A percentile compares a stretch with the other conserved stretches of the same genome.
phyloP scores from a whole-genome alignment of 2,113 vertebrate species.

The Odocoileus virginianus region DNA sequence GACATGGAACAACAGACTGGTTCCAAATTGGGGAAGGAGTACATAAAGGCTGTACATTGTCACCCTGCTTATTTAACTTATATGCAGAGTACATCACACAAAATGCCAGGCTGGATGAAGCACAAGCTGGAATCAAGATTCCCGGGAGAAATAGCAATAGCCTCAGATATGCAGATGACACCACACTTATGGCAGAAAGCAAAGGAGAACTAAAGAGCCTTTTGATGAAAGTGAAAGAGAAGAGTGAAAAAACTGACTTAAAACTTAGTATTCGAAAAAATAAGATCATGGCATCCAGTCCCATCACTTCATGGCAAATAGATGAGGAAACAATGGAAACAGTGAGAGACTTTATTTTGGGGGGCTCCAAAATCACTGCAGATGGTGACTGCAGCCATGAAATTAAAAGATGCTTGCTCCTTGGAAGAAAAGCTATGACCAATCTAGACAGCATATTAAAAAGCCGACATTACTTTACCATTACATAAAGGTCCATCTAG shows the following conservation, averaged over 20 bases:
- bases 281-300: not conserved
- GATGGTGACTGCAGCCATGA: not conserved
- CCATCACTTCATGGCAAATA: not conserved
- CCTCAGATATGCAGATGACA: not conserved
- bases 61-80: not conserved
- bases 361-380: not conserved
- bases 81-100: not conserved
- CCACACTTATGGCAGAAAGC: not conserved
- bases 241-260: not conserved
- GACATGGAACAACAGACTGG: not conserved
- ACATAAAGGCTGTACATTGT: not conserved
- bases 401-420: not conserved
- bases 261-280: not conserved
- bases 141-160: not conserved
- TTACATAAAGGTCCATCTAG: not conserved
- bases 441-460: not conserved
- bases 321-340: not conserved
- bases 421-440: not conserved
- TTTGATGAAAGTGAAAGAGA: not conserved
- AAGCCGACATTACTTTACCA: not conserved
- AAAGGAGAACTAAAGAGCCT: not conserved
- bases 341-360: not conserved
- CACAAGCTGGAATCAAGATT: not conserved
- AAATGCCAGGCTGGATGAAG: not conserved
- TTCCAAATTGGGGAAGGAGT: not conserved